Base-by-base conservation (phyloP, 2,888 invertebrate species). In the Brenthis ino region DNA sequence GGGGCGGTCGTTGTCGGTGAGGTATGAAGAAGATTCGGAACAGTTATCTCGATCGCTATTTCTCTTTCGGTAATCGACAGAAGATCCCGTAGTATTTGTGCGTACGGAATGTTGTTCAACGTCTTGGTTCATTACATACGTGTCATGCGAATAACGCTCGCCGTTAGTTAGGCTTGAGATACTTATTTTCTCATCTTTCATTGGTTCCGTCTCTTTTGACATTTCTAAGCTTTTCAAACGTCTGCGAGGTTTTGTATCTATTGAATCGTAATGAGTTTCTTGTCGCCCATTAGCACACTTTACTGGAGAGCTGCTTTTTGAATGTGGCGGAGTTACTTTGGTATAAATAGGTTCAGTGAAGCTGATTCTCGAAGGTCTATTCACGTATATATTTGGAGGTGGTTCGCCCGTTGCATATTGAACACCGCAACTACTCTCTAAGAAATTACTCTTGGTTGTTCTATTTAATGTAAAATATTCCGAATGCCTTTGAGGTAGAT, bases 21-120 rank as follows among this genome's bases (percentile, higher is more conserved):
- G 81, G 77, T 92, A 92, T 75, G 92, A 92, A 67, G 93, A 93
- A 57, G 93, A 88, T 83, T 93, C 93, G 67, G 93, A 93, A 81
- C 92, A 92, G 86, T 93, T 92, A 88, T 93, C 93, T 78, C 91
- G 86, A 83, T 92, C 92, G 78, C 87, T 89, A 75, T 89, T 88
- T 76, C 88, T 89, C 83, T 91, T 88, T 86, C 92, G 89, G 78
- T 81, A 91, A 84, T 89, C 90, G 74, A 86, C 82, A 55, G 86
- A 87, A 74, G 88, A 89, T 77, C 88, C 86, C 76, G 89, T 87
- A 80, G 86, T 85, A 79, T 91, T 89, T 69, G 87, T 88, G 71
- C 89, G 89, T 67, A 86, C 76, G 87, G 92, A 93, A 90, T 93
- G 91, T 80, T 87, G 89, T 78, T 93, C 92, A 76, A 83, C 85